Evolutionary conservation across 30 jellyfish, hydroid and myxozoan species (phyloP).

Genomic region (Clytia hemisphaerica): DNA sequence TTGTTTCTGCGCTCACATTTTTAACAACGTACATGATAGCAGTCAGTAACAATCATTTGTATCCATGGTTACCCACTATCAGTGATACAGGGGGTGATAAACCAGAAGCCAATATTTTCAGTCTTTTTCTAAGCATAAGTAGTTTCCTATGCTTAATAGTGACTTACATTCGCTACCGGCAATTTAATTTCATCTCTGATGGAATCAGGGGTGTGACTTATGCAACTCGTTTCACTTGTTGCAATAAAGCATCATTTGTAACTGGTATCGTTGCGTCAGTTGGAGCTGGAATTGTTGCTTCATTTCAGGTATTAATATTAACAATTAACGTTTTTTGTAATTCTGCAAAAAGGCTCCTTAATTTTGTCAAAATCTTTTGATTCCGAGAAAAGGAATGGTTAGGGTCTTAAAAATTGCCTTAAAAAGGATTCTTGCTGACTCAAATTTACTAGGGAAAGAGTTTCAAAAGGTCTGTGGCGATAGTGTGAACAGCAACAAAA

Average conservation of each 20-base stretch:
- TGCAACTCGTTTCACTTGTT: constrained; percentile 21
- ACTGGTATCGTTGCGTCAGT: constrained; percentile 59
- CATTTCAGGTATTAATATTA: constrained; percentile 60
- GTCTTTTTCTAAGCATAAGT: constrained; percentile 51
- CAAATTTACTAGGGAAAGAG: too few species aligned
- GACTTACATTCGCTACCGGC: constrained; percentile 47
- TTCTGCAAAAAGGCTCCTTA: too few species aligned
- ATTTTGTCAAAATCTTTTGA: too few species aligned
- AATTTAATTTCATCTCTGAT: constrained; percentile 46
- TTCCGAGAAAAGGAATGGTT: too few species aligned
- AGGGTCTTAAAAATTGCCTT: too few species aligned
- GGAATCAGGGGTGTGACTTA: constrained; percentile 40
- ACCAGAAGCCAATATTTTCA: constrained; percentile 81
- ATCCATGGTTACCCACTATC: constrained; percentile 76
- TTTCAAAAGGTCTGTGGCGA: too few species aligned
- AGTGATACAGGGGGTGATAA: constrained; percentile 82
- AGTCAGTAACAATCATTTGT: constrained; percentile 52
- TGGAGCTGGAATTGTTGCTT: constrained; percentile 82
- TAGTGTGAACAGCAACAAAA: too few species aligned
- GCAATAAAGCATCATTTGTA: constrained; percentile 40
- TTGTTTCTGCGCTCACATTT: constrained; percentile 33
- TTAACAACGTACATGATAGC: constrained; percentile 61
- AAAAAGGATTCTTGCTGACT: too few species aligned
- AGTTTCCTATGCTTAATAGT: constrained; percentile 65
- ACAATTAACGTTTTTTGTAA: neutral